Percentiles rank a stretch among this genome's conserved stretches.
Conservation (phyloP, 2,797 vertebrate genomes). For the Peromyscus nudipes region DNA sequence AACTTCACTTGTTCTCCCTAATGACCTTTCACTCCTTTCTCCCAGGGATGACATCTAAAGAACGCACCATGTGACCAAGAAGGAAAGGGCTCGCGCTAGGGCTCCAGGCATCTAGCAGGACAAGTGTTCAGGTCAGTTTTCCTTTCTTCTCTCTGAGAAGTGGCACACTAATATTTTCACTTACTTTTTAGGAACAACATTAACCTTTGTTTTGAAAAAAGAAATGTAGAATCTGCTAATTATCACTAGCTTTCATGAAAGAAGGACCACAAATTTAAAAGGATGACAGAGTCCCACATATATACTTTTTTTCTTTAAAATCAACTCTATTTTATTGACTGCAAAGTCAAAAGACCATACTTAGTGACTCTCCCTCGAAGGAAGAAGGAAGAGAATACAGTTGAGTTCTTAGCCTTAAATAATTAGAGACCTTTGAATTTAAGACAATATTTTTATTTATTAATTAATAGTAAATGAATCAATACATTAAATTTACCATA, state of each 20-base stretch:
- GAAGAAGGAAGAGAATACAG: background rate
- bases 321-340: background rate
- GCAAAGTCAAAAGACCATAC: background rate
- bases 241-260: background rate
- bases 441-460: background rate
- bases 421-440: background rate
- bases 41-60: background rate
- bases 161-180: background rate
- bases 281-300: background rate
- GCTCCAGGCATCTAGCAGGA: background rate
- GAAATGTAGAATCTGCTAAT: background rate
- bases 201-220: background rate
- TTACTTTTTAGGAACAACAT: background rate
- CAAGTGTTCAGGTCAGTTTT: background rate
- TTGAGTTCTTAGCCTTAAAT: background rate
- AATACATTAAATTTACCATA: background rate
- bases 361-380: background rate
- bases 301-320: background rate
- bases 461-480: background rate
- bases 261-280: constrained; percentile 1
- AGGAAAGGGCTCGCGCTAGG: background rate
- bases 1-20: background rate
- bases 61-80: background rate
- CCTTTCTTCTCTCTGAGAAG: background rate
- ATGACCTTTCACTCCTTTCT: background rate